A percentile compares a stretch with the other conserved stretches of the same genome.
Conservation (phyloP, 2,888 invertebrate genomes). For the Tetanocera ferruginea region DNA sequence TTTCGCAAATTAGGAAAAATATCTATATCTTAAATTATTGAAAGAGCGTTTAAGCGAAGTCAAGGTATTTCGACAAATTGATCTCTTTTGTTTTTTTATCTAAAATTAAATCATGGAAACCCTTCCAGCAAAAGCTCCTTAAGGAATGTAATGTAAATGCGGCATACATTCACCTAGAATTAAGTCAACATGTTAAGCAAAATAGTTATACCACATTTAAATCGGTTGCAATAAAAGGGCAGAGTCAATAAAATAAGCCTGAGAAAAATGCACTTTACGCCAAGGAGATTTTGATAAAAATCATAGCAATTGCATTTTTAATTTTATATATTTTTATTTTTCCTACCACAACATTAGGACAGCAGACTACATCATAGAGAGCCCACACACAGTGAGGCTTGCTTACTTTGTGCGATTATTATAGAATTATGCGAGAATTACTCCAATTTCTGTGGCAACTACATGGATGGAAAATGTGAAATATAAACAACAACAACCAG, state of each 20-base stretch:
- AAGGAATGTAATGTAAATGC: too few species aligned
- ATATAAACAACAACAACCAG: background rate
- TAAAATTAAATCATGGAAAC: too few species aligned
- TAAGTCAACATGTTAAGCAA: too few species aligned
- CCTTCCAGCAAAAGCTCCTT: too few species aligned
- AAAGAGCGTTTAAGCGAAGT: too few species aligned
- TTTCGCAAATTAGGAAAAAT: too few species aligned
- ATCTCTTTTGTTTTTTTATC: too few species aligned
- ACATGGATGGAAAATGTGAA: background rate
- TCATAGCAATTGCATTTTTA: background rate
- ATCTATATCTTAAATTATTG: too few species aligned
- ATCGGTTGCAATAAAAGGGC: too few species aligned
- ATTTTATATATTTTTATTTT: background rate
- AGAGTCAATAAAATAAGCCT: background rate
- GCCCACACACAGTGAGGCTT: background rate
- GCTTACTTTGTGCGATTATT: constrained; percentile 19
- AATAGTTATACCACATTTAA: too few species aligned
- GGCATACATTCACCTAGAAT: too few species aligned
- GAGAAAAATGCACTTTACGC: constrained; percentile 13
- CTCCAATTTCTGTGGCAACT: constrained; percentile 26
- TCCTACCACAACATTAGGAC: background rate
- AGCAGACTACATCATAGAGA: background rate
- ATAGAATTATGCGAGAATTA: constrained; percentile 37
- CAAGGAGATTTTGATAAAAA: background rate
- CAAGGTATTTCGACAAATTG: too few species aligned